These are phyloP conservation scores for Aurelia sp. DNA, from an alignment of 30 jellyfish, hydroid and myxozoan genomes.

Conservation along the genomic window DNA sequence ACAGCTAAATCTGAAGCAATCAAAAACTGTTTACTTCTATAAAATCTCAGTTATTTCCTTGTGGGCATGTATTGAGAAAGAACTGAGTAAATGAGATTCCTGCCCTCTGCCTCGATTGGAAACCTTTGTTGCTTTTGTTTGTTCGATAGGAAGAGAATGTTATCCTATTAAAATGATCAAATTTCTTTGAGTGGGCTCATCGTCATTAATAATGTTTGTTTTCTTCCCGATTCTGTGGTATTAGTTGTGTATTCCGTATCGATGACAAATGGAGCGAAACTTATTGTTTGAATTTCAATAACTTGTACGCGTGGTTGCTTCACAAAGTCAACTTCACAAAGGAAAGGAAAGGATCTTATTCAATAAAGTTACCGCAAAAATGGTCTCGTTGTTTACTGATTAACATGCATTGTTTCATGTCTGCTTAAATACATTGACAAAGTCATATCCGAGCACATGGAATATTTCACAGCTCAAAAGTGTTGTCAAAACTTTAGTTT, in stretches of 20 bases:
- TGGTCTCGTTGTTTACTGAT: slow-evolving; percentile 67
- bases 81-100: no score
- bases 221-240: slow-evolving; percentile 6
- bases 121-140: no score
- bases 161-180: slow-evolving; percentile 33
- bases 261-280: slow-evolving; percentile 8
- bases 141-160: not conserved
- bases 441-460: slow-evolving; percentile 53
- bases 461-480: slow-evolving; percentile 28
- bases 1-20: no score
- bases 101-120: no score
- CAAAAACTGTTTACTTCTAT: no score
- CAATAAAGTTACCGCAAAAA: slow-evolving; percentile 29
- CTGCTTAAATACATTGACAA: slow-evolving; percentile 34
- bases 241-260: slow-evolving; percentile 8
- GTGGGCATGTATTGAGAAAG: no score
- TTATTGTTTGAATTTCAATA: slow-evolving; percentile 40
- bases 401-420: slow-evolving; percentile 55
- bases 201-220: slow-evolving; percentile 32
- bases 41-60: no score
- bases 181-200: slow-evolving; percentile 42
- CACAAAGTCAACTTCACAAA: slow-evolving; percentile 10
- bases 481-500: slow-evolving; percentile 36
- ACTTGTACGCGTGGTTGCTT: slow-evolving; percentile 69
- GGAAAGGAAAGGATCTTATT: slow-evolving; percentile 47